These are phyloP conservation scores for Eustalomyia histrio DNA, from an alignment of 2,888 invertebrate species.

Conservation along the genomic window DNA sequence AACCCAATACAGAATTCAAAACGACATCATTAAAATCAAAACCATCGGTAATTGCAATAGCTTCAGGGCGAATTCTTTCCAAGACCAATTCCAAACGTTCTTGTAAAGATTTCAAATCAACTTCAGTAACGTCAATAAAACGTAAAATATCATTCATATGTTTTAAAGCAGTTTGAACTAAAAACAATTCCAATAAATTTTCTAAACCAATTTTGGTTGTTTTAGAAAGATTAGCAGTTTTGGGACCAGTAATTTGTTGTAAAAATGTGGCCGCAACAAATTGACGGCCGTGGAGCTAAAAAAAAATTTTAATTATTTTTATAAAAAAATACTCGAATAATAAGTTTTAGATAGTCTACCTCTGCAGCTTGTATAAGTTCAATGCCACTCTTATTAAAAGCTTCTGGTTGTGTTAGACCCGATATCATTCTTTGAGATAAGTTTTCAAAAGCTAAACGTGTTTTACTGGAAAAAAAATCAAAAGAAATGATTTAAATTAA, in stretches of 20 bases:
- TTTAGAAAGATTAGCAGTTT: slow-evolving; percentile 80
- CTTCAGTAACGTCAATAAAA: slow-evolving; percentile 69
- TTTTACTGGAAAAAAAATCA: slow-evolving; percentile 82
- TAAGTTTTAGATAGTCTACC: slow-evolving; percentile 79
- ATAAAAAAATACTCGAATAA: neutral
- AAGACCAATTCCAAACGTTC: slow-evolving; percentile 86
- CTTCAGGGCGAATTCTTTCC: slow-evolving; percentile 88
- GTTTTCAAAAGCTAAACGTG: slow-evolving; percentile 84
- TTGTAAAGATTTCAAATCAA: slow-evolving; percentile 80
- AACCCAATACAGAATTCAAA: slow-evolving; percentile 87
- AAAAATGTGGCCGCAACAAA: slow-evolving; percentile 86
- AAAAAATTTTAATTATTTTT: neutral
- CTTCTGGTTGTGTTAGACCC: slow-evolving; percentile 86
- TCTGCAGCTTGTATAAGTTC: slow-evolving; percentile 89
- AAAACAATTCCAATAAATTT: slow-evolving; percentile 89
- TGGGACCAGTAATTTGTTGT: slow-evolving; percentile 80
- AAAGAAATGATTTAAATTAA: no score
- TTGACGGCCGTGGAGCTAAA: slow-evolving; percentile 89
- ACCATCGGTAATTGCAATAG: slow-evolving; percentile 93
- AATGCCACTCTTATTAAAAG: slow-evolving; percentile 91
- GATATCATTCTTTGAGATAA: slow-evolving; percentile 83
- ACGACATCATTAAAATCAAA: slow-evolving; percentile 92
- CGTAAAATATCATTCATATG: slow-evolving; percentile 88
- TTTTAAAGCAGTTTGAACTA: slow-evolving; percentile 87
- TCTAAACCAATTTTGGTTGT: slow-evolving; percentile 83